These are phyloP conservation scores for Amorpha juglandis DNA, from an alignment of 2,888 invertebrate species.

Conservation along the genomic window DNA sequence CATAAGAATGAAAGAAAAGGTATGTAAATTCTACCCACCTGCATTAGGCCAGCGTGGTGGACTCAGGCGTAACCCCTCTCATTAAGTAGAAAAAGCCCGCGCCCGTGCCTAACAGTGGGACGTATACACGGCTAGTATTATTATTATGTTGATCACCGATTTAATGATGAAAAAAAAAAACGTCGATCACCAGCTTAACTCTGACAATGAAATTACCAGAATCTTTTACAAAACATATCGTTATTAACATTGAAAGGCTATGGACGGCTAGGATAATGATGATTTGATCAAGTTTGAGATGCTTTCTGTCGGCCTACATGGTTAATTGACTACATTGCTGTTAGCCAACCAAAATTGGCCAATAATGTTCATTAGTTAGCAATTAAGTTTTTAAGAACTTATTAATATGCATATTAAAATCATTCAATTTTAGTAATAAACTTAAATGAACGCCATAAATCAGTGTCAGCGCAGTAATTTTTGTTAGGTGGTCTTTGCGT, in stretches of 20 bases:
- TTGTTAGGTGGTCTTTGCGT: neutral
- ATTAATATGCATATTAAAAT: conserved; percentile 4
- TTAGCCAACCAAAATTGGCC: neutral
- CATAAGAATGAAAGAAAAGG: neutral
- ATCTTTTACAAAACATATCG: no score
- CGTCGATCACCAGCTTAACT: no score
- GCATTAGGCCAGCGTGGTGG: no score
- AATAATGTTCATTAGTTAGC: neutral
- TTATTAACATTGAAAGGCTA: no score
- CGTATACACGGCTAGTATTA: no score
- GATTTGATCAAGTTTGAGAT: neutral
- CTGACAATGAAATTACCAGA: no score
- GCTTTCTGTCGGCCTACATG: neutral
- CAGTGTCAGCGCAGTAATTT: neutral
- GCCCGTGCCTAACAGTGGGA: no score
- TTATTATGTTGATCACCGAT: no score
- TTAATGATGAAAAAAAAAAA: no score
- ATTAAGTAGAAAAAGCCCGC: no score
- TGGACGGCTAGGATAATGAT: neutral
- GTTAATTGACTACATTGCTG: neutral
- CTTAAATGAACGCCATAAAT: neutral
- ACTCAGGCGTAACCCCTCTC: no score
- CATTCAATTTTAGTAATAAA: neutral
- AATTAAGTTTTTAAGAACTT: neutral
- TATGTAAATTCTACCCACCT: no score